Base-by-base conservation (phyloP, 2,113 vertebrate species). In the Numida meleagris region DNA sequence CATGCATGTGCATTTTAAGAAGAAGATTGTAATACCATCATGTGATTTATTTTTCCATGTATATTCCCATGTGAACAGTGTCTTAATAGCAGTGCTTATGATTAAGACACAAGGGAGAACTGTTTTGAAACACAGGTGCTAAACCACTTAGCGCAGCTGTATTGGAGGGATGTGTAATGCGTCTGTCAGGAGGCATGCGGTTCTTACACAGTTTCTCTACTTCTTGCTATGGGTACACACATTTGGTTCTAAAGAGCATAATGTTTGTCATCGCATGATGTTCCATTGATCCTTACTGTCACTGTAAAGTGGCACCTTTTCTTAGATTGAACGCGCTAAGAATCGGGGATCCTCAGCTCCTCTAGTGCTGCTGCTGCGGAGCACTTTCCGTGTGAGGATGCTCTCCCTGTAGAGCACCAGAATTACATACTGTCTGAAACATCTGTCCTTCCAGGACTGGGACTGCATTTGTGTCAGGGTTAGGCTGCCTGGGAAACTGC, bases 401-500 rank as follows among this genome's bases (percentile, higher is more conserved):
- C 21, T 84, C 23, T 68, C 17, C 13, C 16, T 0, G 0, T n/a
- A 51, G 12, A 38, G 29, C 2, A 0, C 55, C n/a, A 31, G 58
- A 63, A 25, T 61, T 67, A 53, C 61, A 25, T 12, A 27, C 18
- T 0, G 9, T 67, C 57, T n/a, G 45, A 90, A 78, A 25, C 62
- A 76, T 55, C 58, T 58, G 61, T 58, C 61, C 58, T n/a, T 76
- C 75, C 70, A 71, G 73, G 58, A 25, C 76, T 76, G 18, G 2
- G 45, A 2, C 1, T 40, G 53, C 0, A 0, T 66, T 55, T 7
- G 10, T 63, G 4, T 63, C 34, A 1, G 17, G 74, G 58, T 40
- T 17, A 20, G 33, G n/a, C 53, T 82, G 89, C 74, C 78, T 87
- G 84, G 63, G 89, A 94, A 85, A 62, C 53, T 24, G 93, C 50